Conservation (phyloP, 2,113 vertebrate species). For the Ursus arctos region DNA sequence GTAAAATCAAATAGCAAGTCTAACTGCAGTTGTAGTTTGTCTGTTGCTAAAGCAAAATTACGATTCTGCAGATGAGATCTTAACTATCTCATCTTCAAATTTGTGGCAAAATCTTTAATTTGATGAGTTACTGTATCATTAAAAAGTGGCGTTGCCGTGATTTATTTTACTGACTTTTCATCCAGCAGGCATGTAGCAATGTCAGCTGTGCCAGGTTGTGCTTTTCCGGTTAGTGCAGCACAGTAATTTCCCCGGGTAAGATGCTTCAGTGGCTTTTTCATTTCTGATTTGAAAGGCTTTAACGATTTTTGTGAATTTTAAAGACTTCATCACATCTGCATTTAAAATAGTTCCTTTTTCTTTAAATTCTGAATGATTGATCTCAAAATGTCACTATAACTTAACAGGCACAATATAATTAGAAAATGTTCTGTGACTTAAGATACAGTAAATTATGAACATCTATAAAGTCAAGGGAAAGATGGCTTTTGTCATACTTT, state of each 20-base stretch:
- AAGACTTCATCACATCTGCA: not conserved
- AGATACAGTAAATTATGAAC: slow-evolving; percentile 16
- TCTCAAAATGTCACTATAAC: not conserved
- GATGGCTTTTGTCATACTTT: not conserved
- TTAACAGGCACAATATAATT: not conserved
- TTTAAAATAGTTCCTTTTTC: not conserved
- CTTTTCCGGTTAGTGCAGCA: not conserved
- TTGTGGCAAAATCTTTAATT: not conserved
- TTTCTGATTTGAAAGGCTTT: not conserved
- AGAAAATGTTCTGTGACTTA: not conserved
- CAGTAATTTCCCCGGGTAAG: not conserved
- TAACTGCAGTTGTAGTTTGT: not conserved
- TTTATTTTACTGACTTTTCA: not conserved
- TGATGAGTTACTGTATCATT: not conserved
- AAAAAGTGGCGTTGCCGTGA: not conserved
- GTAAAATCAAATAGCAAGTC: not conserved
- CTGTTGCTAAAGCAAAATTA: slow-evolving; percentile 8
- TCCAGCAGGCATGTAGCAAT: not conserved
- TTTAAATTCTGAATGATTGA: not conserved
- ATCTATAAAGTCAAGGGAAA: not conserved
- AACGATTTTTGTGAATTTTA: not conserved
- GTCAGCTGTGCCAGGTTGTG: not conserved
- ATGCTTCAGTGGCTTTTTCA: not conserved
- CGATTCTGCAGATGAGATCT: not conserved
- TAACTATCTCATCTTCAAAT: not conserved